Evolutionary conservation across 2,888 invertebrate species (phyloP).

Genomic region (Platypus cylindrus): DNA sequence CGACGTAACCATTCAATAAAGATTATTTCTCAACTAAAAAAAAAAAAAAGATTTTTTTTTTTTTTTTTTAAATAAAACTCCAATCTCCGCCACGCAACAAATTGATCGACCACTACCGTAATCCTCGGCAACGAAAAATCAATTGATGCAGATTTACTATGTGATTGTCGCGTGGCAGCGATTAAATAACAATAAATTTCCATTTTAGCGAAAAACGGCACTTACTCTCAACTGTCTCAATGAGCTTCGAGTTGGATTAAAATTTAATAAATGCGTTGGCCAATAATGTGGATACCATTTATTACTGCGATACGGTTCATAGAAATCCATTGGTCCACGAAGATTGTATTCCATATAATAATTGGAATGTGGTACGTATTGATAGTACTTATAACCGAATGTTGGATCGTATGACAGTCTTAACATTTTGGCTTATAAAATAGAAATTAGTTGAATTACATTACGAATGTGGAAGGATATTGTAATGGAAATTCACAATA

Average conservation of each 20-base stretch:
- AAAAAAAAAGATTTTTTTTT: no score
- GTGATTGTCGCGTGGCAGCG: no score
- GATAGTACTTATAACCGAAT: slow-evolving; percentile 19
- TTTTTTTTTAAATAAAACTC: no score
- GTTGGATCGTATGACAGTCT: slow-evolving; percentile 19
- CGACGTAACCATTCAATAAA: no score
- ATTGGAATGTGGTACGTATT: slow-evolving; percentile 18
- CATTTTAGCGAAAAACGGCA: slow-evolving; percentile 2
- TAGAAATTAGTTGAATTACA: no score
- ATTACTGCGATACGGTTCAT: slow-evolving; percentile 17
- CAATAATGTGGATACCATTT: slow-evolving; percentile 21
- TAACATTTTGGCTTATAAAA: slow-evolving; percentile 17
- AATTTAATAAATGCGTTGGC: slow-evolving; percentile 19
- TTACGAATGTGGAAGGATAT: no score
- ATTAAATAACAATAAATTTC: not conserved
- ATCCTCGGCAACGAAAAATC: no score
- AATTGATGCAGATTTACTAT: no score
- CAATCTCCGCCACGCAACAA: no score
- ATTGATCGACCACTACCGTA: no score
- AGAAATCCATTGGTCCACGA: slow-evolving; percentile 16
- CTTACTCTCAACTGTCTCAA: slow-evolving; percentile 18
- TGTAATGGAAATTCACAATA: no score
- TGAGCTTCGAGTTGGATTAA: slow-evolving; percentile 17
- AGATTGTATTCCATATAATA: slow-evolving; percentile 19
- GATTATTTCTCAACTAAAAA: no score